Percentiles rank a stretch among this genome's conserved stretches.
phyloP scores from a whole-genome alignment of 1,140 invertebrate species.

The Lasioglossum baleicum region DNA sequence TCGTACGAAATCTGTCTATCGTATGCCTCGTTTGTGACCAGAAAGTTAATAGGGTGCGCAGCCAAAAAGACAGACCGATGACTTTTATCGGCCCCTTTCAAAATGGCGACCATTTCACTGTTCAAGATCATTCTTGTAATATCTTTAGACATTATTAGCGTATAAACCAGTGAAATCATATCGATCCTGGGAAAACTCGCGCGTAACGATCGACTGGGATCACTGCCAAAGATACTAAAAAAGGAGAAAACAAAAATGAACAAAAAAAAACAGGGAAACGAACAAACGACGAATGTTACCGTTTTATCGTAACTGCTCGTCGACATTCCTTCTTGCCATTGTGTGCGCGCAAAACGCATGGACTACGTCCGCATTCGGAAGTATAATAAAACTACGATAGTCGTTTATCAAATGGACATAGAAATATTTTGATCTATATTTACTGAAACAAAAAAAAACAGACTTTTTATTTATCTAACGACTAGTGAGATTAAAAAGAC shows the following conservation, averaged over 20 bases:
- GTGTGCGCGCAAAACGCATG: constrained; percentile 3
- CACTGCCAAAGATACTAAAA: constrained; percentile 66
- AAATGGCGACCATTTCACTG: not conserved
- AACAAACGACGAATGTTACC: constrained; percentile 30
- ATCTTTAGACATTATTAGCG: constrained; percentile 39
- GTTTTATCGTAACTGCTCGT: constrained; percentile 40
- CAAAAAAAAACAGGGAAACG: not conserved
- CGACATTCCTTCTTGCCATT: constrained; percentile 57
- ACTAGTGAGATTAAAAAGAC: constrained; percentile 15
- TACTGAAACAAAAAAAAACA: constrained; percentile 20
- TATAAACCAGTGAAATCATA: constrained; percentile 38
- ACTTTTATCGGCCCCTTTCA: constrained; percentile 32
- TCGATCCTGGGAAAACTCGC: constrained; percentile 32
- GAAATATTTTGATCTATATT: constrained; percentile 49
- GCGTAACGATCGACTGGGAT: constrained; percentile 47
- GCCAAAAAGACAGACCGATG: constrained; percentile 26
- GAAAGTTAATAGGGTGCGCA: not conserved
- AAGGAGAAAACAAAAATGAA: not conserved
- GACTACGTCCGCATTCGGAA: constrained; percentile 22
- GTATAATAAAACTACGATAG: constrained; percentile 19
- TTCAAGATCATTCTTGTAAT: constrained; percentile 1
- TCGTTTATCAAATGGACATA: constrained; percentile 27
- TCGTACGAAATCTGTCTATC: not conserved
- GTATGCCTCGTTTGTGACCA: not conserved
- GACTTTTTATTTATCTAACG: constrained; percentile 59